phyloP scores from a whole-genome alignment of 2,113 vertebrate species.

The Oostethus manadensis region DNA sequence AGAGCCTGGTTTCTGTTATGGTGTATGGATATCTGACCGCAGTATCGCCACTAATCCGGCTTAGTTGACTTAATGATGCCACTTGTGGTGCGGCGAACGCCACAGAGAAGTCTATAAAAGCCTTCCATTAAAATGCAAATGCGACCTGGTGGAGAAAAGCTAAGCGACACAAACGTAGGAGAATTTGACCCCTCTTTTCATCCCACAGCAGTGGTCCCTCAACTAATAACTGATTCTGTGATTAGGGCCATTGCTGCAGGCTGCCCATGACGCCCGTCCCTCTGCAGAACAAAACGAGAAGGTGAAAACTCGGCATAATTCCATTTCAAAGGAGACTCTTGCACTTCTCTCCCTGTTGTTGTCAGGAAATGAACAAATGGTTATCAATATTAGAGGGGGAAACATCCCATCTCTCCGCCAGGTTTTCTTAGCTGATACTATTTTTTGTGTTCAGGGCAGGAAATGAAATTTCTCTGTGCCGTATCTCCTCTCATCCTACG shows the following conservation, averaged over 20 bases:
- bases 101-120: conserved; percentile 96
- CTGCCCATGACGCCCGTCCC: conserved; percentile 76
- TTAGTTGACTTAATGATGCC: conserved; percentile 99
- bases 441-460: conserved; percentile 86
- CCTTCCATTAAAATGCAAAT: conserved; percentile 99
- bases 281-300: conserved; percentile 58
- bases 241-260: conserved; percentile 83
- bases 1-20: conserved; percentile 81
- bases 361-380: conserved; percentile 99
- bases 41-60: conserved; percentile 97
- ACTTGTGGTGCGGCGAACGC: conserved; percentile 95
- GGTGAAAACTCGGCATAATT: conserved; percentile 78
- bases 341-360: conserved; percentile 84
- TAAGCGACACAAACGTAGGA: conserved; percentile 88
- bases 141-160: conserved; percentile 85
- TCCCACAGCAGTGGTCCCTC: conserved; percentile 61
- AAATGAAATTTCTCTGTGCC: conserved; percentile 84
- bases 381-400: conserved; percentile 89
- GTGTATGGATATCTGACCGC: conserved; percentile 89
- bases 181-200: conserved; percentile 76
- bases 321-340: conserved; percentile 79
- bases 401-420: conserved; percentile 86
- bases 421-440: conserved; percentile 91
- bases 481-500: conserved; percentile 36
- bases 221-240: conserved; percentile 88